Evolutionary conservation across 2,797 vertebrate genomes (phyloP).

Genomic region (Hyperoplus lanceolatus): DNA sequence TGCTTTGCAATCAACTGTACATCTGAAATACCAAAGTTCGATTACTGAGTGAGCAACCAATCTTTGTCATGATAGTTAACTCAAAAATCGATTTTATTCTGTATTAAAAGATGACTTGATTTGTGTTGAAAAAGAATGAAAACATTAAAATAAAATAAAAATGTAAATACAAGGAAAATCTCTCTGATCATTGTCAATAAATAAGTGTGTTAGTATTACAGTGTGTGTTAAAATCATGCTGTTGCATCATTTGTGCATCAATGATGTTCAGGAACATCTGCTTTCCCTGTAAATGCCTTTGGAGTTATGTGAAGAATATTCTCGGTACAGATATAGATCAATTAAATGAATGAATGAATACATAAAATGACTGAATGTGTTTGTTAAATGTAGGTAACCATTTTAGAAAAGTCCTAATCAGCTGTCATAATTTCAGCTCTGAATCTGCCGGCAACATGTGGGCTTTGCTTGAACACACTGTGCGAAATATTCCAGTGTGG

Average conservation of each 20-base stretch:
- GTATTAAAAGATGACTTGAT: no score
- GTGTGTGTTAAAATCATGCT: background rate
- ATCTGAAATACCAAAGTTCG: background rate
- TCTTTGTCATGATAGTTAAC: background rate
- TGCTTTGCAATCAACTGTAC: background rate
- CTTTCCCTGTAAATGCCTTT: background rate
- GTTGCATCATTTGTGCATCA: background rate
- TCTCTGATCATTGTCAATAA: background rate
- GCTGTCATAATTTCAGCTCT: background rate
- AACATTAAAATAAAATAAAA: background rate
- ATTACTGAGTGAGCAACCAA: background rate
- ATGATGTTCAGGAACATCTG: background rate
- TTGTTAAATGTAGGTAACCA: background rate
- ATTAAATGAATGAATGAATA: background rate
- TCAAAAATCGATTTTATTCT: no score
- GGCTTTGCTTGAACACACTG: slow-evolving; percentile 37
- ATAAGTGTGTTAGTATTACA: background rate
- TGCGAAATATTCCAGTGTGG: slow-evolving; percentile 54
- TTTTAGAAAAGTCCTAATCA: slow-evolving; percentile 12
- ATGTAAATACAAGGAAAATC: background rate
- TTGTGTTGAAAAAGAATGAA: background rate
- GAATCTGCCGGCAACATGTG: slow-evolving; percentile 33
- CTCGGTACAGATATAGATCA: background rate
- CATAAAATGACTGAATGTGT: background rate
- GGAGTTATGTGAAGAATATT: slow-evolving; percentile 13